Evolutionary conservation across 2,113 vertebrate genomes (phyloP).

Genomic region (Mungos mungo): DNA sequence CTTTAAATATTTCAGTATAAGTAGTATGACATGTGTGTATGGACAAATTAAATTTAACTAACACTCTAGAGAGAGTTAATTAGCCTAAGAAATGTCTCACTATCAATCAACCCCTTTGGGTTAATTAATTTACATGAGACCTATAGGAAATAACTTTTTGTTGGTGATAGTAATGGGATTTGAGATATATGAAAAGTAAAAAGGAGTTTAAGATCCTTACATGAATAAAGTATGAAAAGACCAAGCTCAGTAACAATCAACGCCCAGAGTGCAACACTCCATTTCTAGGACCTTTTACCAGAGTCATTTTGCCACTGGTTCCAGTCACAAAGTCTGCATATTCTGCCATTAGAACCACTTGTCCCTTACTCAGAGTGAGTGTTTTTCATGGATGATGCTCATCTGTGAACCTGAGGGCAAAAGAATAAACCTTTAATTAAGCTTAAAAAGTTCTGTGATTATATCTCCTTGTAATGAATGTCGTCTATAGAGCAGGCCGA

Average conservation of each 20-base stretch:
- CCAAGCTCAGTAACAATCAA: not conserved
- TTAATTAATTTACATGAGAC: conserved; percentile 18
- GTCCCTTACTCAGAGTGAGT: not conserved
- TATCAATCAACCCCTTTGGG: not conserved
- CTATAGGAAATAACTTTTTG: not conserved
- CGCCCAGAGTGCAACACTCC: not conserved
- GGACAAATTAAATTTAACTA: conserved; percentile 19
- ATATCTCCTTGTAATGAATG: not conserved
- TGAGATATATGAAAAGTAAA: not conserved
- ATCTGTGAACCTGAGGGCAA: not conserved
- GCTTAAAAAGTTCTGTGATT: not conserved
- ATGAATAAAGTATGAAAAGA: not conserved
- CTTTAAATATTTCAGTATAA: not conserved
- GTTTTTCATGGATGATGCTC: not conserved
- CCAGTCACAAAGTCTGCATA: not conserved
- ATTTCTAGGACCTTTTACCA: not conserved
- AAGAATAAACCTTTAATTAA: not conserved
- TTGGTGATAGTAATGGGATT: not conserved
- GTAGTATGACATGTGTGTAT: not conserved
- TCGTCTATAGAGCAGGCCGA: not conserved
- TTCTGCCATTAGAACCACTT: not conserved
- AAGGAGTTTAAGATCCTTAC: not conserved
- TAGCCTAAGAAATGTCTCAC: not conserved
- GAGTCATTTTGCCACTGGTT: not conserved
- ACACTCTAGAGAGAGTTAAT: not conserved